phyloP scores from a whole-genome alignment of 2,797 vertebrate genomes.

The Rhynchonycteris naso region DNA sequence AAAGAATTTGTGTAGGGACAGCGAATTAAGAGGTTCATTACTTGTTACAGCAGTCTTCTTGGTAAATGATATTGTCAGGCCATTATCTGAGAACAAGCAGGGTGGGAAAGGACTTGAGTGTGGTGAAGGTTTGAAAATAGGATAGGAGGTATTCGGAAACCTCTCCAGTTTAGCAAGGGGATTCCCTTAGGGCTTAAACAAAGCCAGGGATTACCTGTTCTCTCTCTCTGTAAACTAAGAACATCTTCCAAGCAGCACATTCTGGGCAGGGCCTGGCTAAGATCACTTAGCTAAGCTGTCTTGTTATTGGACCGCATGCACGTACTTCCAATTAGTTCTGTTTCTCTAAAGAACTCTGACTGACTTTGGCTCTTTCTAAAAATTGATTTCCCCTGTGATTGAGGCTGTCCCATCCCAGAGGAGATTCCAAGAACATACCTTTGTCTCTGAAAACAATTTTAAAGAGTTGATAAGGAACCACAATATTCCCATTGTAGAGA shows the following conservation, averaged over 20 bases:
- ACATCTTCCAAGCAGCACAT: neutral
- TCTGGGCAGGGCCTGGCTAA: neutral
- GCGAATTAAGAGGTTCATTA: neutral
- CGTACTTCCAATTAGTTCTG: neutral
- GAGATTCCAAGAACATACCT: neutral
- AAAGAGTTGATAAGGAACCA: neutral
- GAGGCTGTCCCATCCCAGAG: neutral
- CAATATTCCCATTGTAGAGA: neutral
- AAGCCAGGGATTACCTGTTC: neutral
- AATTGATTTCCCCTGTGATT: neutral
- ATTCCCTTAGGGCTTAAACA: neutral
- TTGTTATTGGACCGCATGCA: neutral
- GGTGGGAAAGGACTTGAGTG: neutral
- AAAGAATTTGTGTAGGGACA: neutral
- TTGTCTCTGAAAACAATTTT: conserved; percentile 6
- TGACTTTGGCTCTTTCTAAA: neutral
- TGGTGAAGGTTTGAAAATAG: neutral
- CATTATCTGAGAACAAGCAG: neutral
- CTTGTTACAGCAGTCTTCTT: neutral
- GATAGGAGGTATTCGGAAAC: neutral
- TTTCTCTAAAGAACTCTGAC: neutral
- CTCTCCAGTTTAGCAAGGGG: neutral
- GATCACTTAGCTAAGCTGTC: neutral
- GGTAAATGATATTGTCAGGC: neutral
- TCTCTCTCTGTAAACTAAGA: neutral